Evolutionary conservation across 2,888 invertebrate genomes (phyloP).

Genomic region (Helleia helle): DNA sequence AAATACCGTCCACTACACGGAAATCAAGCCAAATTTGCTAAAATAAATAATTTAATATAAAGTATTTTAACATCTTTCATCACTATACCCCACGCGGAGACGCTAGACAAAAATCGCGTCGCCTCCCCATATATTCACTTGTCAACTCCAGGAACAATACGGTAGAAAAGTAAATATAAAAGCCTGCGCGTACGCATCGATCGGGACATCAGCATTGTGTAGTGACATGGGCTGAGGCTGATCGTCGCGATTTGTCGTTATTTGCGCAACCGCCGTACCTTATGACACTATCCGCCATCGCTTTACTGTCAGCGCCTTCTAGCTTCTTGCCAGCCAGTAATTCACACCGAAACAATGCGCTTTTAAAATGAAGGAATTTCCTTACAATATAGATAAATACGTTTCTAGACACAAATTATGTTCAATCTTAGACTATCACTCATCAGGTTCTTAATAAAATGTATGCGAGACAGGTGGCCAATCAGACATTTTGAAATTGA

Average conservation of each 20-base stretch:
- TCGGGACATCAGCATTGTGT: slow-evolving; percentile 39
- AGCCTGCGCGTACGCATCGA: slow-evolving; percentile 53
- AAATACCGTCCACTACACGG: no score
- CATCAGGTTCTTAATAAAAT: no score
- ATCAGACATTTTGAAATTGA: no score
- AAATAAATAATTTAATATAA: no score
- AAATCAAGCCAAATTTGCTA: no score
- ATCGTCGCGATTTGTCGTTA: slow-evolving; percentile 65
- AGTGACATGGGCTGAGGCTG: slow-evolving; percentile 23
- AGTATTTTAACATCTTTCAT: no score
- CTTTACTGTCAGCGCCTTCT: slow-evolving; percentile 44
- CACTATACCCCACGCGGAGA: slow-evolving; percentile 55
- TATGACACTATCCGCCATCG: slow-evolving; percentile 69
- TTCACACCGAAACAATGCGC: slow-evolving; percentile 68
- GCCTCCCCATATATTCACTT: slow-evolving; percentile 57
- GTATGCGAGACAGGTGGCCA: no score
- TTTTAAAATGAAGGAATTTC: slow-evolving; percentile 45
- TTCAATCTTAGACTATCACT: no score
- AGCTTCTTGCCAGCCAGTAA: slow-evolving; percentile 42
- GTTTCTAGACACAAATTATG: neutral
- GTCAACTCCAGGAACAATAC: slow-evolving; percentile 53
- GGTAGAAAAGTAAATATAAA: slow-evolving; percentile 62
- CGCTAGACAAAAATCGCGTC: slow-evolving; percentile 67
- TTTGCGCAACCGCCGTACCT: slow-evolving; percentile 43
- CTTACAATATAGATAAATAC: slow-evolving; percentile 15